Evolutionary conservation across 2,113 vertebrate genomes (phyloP).

Genomic region (Heterocephalus glaber): DNA sequence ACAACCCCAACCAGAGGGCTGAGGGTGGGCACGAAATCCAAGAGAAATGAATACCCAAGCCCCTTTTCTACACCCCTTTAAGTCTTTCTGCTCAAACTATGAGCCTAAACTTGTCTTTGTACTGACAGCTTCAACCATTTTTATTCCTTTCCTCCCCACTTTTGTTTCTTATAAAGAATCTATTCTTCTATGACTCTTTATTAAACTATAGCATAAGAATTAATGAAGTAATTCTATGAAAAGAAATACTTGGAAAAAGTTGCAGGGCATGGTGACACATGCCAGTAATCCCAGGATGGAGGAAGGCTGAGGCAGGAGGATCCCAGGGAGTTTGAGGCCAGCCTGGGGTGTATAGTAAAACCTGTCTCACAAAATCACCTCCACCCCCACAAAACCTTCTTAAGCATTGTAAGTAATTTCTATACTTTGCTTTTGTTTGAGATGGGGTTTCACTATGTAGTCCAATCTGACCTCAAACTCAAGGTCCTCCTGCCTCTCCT

Average conservation of each 20-base stretch:
- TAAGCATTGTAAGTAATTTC: background rate
- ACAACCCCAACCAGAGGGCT: background rate
- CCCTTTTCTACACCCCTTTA: background rate
- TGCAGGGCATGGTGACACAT: background rate
- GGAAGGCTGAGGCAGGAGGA: background rate
- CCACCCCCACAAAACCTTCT: background rate
- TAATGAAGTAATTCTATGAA: slow-evolving; percentile 12
- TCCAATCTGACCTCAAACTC: background rate
- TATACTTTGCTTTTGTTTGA: background rate
- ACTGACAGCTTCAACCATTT: background rate
- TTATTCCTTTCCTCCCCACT: background rate
- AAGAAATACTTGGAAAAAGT: background rate
- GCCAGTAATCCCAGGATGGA: background rate
- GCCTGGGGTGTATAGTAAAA: background rate
- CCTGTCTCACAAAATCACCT: background rate
- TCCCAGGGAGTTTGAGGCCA: background rate
- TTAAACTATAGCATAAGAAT: background rate
- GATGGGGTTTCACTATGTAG: background rate
- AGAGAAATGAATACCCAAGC: background rate
- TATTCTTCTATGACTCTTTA: background rate
- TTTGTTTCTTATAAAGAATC: background rate
- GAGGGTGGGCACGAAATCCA: background rate
- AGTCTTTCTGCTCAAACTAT: background rate
- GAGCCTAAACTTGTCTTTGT: background rate
- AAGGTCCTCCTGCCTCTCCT: background rate